Percentiles rank a stretch among this genome's conserved stretches.
Evolutionary conservation across 2,113 vertebrate genomes (phyloP).

Genomic region (Syngnathus floridae): DNA sequence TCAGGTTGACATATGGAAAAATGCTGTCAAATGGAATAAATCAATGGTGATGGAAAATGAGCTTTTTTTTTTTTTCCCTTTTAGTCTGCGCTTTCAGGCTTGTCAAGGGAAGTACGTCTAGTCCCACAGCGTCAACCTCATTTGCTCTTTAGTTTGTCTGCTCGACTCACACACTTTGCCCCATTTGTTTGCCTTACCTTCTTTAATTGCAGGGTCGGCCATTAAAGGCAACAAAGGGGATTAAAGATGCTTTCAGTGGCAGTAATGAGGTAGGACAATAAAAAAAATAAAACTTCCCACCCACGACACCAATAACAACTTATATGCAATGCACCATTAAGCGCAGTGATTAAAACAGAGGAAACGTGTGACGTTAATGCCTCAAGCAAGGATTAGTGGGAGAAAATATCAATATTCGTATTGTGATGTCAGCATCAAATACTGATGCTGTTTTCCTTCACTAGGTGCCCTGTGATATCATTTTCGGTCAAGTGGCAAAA

Average conservation of each 20-base stretch:
- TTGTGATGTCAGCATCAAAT: neutral
- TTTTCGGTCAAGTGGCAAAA: no score
- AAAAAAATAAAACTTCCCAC: neutral
- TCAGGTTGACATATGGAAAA: conserved; percentile 36
- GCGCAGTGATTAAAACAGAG: neutral
- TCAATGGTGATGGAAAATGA: conserved; percentile 38
- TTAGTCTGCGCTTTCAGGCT: neutral
- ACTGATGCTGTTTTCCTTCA: no score
- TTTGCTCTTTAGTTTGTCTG: conserved; percentile 7
- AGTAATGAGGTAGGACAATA: conserved; percentile 1
- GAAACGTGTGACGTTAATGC: neutral
- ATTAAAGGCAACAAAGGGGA: conserved; percentile 17
- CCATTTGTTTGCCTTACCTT: conserved; percentile 19
- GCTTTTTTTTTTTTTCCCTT: neutral
- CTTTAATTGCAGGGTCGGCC: conserved; percentile 11
- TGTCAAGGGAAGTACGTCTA: conserved; percentile 2
- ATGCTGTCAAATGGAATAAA: conserved; percentile 52
- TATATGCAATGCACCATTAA: conserved; percentile 1
- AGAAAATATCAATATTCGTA: neutral
- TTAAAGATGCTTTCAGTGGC: conserved; percentile 7
- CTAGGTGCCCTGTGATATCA: no score
- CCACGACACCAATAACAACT: neutral
- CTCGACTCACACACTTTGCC: neutral
- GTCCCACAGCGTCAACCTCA: conserved; percentile 1
- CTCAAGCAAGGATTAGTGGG: neutral